Base-by-base conservation (phyloP, 1,140 invertebrate genomes). In the Panagrolaimus sp. region DNA sequence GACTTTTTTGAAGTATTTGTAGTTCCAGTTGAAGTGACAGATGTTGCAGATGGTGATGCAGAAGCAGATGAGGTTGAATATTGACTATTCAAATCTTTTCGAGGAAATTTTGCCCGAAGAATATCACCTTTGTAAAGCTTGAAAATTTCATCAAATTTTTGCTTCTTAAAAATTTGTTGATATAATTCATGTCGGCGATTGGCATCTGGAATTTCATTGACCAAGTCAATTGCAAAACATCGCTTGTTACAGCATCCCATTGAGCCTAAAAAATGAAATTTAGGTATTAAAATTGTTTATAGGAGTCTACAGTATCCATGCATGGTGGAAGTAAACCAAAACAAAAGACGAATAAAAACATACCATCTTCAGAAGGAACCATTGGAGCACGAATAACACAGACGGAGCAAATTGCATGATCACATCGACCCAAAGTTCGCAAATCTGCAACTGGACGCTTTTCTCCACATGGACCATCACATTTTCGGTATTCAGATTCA, bases 161-260 rank as follows among this genome's bases (percentile, higher is more conserved):
- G 58, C 12, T 43, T 32, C 24, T 65, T 63, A 43, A 43, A 63
- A 15, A 63, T 65, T 5, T 43, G 93, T 74, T 92, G 93, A 28
- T 58, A 58, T 21, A 58, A 28, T 21, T 58, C 21, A 58, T 58
- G 52, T 12, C 28, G 21, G 3, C 52, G 52, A 5, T 58, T n/a
- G 14, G 21, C 15, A 58, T 58, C 52, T 12, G 52, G 52, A 58
- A 58, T 17, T 12, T 28, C 14, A 17, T 21, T 12, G 17, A 58
- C 17, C 10, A 58, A 26, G 17, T 58, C 52, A 17, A 12, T 12
- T 3, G 52, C 52, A 28, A 58, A 58, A 8, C 52, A 58, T 12
- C 52, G 52, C 28, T 58, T 58, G 17, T 58, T 58, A 21, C 52
- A 58, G 17, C 52, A 58, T 12, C 52, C 52, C 52, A 58, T 58